Conservation (phyloP, 2,797 vertebrate genomes). For the Hydrolagus colliei region DNA sequence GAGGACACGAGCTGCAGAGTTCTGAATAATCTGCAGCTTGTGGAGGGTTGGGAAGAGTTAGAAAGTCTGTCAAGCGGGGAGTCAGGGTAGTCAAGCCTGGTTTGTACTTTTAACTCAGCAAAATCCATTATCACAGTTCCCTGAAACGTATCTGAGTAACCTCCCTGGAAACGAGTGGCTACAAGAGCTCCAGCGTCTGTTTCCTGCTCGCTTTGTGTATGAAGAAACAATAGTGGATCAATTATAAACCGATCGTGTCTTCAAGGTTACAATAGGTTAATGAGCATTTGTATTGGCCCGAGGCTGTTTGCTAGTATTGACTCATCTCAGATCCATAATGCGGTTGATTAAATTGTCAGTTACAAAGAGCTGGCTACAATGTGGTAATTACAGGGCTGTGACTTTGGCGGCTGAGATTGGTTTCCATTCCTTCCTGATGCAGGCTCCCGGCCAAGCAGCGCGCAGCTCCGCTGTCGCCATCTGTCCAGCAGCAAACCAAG, state of each 20-base stretch:
- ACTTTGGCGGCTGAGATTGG: not conserved
- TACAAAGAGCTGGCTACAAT: not conserved
- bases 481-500: too few relatives aligned
- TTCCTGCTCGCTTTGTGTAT: not conserved
- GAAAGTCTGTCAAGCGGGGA: too few relatives aligned
- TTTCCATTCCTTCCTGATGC: not conserved
- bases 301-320: slow-evolving; percentile 21
- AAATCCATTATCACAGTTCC: not conserved
- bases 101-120: not conserved
- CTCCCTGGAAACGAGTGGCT: not conserved
- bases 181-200: not conserved
- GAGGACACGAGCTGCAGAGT: too few relatives aligned
- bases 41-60: too few relatives aligned
- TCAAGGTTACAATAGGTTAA: slow-evolving; percentile 28
- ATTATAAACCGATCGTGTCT: not conserved
- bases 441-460: too few relatives aligned
- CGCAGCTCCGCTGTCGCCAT: too few relatives aligned
- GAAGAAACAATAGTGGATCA: not conserved
- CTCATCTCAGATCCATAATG: slow-evolving; percentile 12
- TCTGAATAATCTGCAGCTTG: too few relatives aligned
- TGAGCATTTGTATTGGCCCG: slow-evolving; percentile 21
- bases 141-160: too few relatives aligned
- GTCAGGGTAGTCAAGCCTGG: too few relatives aligned
- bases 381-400: slow-evolving; percentile 4
- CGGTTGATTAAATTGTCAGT: slow-evolving; percentile 17